Evolutionary conservation across 2,888 invertebrate species (phyloP).

Genomic region (Heteromyza rotundicornis): DNA sequence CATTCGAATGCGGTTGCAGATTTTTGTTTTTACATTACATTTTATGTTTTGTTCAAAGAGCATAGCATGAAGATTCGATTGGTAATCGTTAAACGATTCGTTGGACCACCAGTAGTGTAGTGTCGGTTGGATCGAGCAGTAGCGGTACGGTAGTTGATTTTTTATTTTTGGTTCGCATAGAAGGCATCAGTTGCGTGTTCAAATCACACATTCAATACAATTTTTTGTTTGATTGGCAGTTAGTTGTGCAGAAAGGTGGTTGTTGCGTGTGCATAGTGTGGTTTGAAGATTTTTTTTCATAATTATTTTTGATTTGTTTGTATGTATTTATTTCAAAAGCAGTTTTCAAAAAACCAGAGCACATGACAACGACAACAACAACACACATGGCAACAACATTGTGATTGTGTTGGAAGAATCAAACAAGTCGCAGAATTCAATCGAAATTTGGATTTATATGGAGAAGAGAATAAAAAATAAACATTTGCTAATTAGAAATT

Average conservation of each 20-base stretch:
- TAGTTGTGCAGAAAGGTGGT: not conserved
- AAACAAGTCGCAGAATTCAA: slow-evolving; percentile 33
- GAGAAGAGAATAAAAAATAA: slow-evolving; percentile 59
- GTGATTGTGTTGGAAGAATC: slow-evolving; percentile 22
- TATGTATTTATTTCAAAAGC: no score
- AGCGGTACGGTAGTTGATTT: no score
- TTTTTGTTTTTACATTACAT: no score
- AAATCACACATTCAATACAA: no score
- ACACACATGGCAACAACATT: slow-evolving; percentile 24
- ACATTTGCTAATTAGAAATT: slow-evolving; percentile 56
- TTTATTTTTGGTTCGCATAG: no score
- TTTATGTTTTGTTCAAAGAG: no score
- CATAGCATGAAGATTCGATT: no score
- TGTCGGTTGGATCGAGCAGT: slow-evolving; percentile 11
- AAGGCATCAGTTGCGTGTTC: no score
- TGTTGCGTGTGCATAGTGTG: not conserved
- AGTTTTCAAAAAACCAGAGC: slow-evolving; percentile 25
- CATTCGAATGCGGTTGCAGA: no score
- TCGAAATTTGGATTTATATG: slow-evolving; percentile 30
- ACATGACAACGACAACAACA: slow-evolving; percentile 17
- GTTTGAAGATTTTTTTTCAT: not conserved
- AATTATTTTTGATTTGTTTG: no score
- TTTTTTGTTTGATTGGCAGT: not conserved
- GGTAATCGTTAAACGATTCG: no score
- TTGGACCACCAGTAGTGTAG: slow-evolving; percentile 23